Evolutionary conservation across 2,797 vertebrate genomes (phyloP).

Genomic region (Gambelia wislizenii): DNA sequence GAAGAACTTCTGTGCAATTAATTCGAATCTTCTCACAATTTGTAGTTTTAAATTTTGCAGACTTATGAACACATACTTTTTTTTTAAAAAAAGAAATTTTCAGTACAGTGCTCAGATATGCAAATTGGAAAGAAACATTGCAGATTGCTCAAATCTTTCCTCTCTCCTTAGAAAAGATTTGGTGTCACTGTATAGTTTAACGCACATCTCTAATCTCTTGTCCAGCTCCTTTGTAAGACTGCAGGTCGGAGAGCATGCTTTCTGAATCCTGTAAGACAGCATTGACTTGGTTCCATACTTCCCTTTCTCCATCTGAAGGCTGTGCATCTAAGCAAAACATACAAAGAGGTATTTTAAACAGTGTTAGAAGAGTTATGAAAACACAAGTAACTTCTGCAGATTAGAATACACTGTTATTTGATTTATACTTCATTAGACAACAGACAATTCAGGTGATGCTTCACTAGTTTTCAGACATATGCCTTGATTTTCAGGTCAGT

Average conservation of each 20-base stretch:
- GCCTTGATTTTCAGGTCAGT: background rate
- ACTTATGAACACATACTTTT: background rate
- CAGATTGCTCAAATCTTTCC: conserved; percentile 36
- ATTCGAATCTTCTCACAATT: background rate
- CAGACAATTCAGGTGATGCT: background rate
- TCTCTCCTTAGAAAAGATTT: conserved; percentile 10
- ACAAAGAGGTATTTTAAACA: conserved; percentile 52
- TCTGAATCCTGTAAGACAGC: conserved; percentile 96
- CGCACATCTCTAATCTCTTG: conserved; percentile 98
- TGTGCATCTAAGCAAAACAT: conserved; percentile 89
- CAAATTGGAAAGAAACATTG: conserved; percentile 37
- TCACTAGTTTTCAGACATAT: conserved; percentile 1
- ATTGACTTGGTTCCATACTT: conserved; percentile 98
- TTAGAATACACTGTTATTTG: background rate
- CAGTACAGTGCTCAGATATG: background rate
- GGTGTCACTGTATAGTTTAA: conserved; percentile 31
- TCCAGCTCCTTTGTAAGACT: conserved; percentile 97
- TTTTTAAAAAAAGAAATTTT: background rate
- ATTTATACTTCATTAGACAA: conserved; percentile 28
- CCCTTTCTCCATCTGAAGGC: conserved; percentile 93
- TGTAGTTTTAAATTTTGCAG: background rate
- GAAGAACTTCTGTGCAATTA: background rate
- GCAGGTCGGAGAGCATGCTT: conserved; percentile 92
- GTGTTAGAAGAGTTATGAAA: conserved; percentile 20
- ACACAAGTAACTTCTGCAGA: conserved; percentile 28